These are phyloP conservation scores for Cichladusa arquata DNA, from an alignment of 2,113 vertebrate genomes.

Conservation along the genomic window DNA sequence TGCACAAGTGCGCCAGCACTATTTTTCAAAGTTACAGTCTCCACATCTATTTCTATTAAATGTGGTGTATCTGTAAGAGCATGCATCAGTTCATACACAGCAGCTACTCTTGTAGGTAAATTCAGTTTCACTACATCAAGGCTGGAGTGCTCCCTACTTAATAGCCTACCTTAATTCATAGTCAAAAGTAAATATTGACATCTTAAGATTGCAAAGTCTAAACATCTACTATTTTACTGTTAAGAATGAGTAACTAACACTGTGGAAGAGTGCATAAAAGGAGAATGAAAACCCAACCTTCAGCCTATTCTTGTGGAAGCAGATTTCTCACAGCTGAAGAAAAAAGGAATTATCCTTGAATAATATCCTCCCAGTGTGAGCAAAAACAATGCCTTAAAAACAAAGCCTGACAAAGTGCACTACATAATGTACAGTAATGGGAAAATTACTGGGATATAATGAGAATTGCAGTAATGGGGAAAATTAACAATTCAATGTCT, in stretches of 20 bases:
- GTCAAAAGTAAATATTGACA: background rate
- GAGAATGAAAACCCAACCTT: background rate
- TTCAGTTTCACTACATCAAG: background rate
- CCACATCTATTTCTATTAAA: background rate
- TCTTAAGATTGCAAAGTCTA: background rate
- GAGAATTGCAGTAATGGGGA: background rate
- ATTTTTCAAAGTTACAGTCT: background rate
- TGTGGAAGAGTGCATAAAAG: background rate
- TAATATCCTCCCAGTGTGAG: background rate
- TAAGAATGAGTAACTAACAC: background rate
- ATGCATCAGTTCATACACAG: background rate
- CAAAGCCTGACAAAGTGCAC: background rate
- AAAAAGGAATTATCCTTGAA: background rate
- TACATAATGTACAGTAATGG: background rate
- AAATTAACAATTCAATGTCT: background rate
- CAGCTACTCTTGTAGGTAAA: background rate
- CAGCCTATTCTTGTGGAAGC: background rate
- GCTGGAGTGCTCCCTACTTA: background rate
- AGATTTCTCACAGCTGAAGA: background rate
- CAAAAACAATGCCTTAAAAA: background rate
- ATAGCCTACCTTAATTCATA: background rate
- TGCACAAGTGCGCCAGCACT: accelerated
- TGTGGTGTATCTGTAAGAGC: background rate
- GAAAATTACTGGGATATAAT: too few species aligned
- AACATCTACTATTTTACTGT: background rate